phyloP scores from a whole-genome alignment of 1,140 invertebrate species.

The Anastrepha ludens region DNA sequence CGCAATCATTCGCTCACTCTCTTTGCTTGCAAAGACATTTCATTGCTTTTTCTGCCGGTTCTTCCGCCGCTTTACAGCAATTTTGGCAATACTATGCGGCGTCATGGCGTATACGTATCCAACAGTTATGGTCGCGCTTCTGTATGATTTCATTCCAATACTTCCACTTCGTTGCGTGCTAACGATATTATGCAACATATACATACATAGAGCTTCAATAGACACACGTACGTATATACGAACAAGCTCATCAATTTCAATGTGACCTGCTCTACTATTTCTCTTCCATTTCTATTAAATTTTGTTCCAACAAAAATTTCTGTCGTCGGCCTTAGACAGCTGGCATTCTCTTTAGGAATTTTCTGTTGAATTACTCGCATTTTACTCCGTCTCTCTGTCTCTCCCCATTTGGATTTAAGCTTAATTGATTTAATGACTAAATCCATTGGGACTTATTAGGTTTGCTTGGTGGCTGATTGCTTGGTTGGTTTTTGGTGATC shows the following conservation, averaged over 20 bases:
- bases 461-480: neutral
- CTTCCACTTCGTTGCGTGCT: slow-evolving; percentile 11
- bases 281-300: neutral
- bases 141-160: slow-evolving; percentile 27
- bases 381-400: neutral
- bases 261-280: neutral
- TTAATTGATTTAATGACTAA: slow-evolving; percentile 52
- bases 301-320: neutral
- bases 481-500: neutral
- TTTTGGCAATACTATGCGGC: slow-evolving; percentile 21
- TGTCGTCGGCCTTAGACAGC: neutral
- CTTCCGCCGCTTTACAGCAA: neutral
- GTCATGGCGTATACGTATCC: slow-evolving; percentile 40
- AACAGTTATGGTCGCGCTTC: neutral
- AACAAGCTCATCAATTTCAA: neutral
- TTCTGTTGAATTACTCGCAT: neutral
- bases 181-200: neutral
- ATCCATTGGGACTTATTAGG: slow-evolving; percentile 34
- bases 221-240: neutral
- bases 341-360: neutral
- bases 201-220: neutral
- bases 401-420: neutral
- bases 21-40: neutral
- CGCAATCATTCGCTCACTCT: neutral
- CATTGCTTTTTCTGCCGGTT: neutral